A percentile compares a stretch with the other conserved stretches of the same genome.
Evolutionary conservation across 2,113 vertebrate species (phyloP).

Genomic region (Pampusana beccarii): DNA sequence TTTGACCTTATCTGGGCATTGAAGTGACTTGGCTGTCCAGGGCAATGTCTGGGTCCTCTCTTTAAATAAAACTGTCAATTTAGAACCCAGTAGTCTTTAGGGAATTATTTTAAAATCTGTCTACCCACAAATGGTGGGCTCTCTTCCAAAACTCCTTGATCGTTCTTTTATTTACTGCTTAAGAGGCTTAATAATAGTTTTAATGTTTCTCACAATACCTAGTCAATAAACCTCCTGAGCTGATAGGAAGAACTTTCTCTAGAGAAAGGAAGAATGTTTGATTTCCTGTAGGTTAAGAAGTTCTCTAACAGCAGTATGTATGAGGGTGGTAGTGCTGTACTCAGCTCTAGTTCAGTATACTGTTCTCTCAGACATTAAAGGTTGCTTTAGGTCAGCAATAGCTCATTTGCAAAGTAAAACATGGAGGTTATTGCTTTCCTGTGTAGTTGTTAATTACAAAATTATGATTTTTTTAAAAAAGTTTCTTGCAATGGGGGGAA

Average conservation of each 20-base stretch:
- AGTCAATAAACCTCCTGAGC: background rate
- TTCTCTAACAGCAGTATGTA: background rate
- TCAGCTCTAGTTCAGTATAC: background rate
- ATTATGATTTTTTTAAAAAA: background rate
- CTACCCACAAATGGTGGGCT: background rate
- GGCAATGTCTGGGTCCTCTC: background rate
- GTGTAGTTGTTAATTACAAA: background rate
- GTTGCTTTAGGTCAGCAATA: background rate
- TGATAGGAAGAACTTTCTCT: background rate
- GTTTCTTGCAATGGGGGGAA: background rate
- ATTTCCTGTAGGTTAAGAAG: background rate
- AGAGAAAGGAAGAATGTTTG: background rate
- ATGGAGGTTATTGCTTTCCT: background rate
- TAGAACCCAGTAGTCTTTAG: background rate
- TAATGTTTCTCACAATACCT: background rate
- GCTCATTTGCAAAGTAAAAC: background rate
- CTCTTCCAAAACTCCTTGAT: background rate
- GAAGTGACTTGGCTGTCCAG: background rate
- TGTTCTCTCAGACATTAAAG: background rate
- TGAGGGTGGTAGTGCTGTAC: background rate
- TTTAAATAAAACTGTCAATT: conserved; percentile 3
- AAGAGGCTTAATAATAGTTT: background rate
- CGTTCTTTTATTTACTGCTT: conserved; percentile 18
- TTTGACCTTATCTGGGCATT: background rate
- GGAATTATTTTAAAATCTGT: background rate